These are phyloP conservation scores for Pseudochirops corinnae DNA, from an alignment of 2,797 vertebrate genomes.

Conservation along the genomic window DNA sequence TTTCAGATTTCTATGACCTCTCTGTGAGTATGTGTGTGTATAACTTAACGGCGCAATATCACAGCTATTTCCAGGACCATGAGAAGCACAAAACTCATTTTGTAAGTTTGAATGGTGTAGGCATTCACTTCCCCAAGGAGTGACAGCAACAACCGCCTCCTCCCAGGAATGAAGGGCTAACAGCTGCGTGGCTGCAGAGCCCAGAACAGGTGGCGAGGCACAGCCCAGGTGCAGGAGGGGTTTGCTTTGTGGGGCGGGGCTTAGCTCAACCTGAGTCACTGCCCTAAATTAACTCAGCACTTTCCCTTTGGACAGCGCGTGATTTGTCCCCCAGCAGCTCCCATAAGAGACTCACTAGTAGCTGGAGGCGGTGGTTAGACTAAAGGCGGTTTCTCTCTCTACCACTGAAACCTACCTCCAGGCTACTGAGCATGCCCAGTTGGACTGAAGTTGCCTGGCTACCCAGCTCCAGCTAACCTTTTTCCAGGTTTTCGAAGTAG, in stretches of 20 bases:
- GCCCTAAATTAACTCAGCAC: neutral
- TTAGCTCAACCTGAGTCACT: neutral
- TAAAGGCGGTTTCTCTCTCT: fast-evolving
- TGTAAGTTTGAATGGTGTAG: neutral
- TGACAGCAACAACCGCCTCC: fast-evolving
- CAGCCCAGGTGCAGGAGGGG: fast-evolving
- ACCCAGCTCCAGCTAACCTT: fast-evolving
- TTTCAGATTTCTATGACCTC: no score
- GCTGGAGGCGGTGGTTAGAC: fast-evolving
- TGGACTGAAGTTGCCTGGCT: neutral
- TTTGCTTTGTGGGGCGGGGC: neutral
- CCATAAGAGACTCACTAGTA: slow-evolving; percentile 37
- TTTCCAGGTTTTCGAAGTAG: neutral
- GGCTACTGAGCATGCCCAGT: slow-evolving; percentile 51
- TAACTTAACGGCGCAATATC: neutral
- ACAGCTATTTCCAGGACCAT: neutral
- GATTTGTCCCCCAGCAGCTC: slow-evolving; percentile 61
- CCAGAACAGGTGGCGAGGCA: fast-evolving
- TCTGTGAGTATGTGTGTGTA: no score
- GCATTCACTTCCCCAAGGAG: neutral
- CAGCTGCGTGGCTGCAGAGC: fast-evolving
- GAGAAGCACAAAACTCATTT: neutral
- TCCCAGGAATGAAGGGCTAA: fast-evolving
- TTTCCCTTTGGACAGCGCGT: fast-evolving
- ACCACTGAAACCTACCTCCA: fast-evolving